These are phyloP conservation scores for Lanistes nyassanus DNA, from an alignment of 1,140 invertebrate genomes.

Conservation along the genomic window DNA sequence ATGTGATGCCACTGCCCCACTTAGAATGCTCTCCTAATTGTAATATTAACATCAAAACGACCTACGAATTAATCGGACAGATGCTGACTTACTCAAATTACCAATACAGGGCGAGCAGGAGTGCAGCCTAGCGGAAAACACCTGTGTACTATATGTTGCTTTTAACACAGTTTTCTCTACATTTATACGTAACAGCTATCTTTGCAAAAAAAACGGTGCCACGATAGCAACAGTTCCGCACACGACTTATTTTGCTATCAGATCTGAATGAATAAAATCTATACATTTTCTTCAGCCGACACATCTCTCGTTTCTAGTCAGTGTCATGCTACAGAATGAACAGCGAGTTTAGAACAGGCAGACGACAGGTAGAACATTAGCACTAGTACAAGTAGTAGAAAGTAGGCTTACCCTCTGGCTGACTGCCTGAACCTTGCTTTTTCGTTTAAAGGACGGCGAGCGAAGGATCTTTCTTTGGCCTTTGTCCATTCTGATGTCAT, in stretches of 20 bases:
- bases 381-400: no score
- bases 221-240: not conserved
- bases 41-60: no score
- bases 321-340: not conserved
- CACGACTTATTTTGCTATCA: not conserved
- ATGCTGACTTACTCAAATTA: no score
- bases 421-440: conserved; percentile 76
- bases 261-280: not conserved
- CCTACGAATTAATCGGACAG: no score
- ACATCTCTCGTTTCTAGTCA: not conserved
- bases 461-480: conserved; percentile 65
- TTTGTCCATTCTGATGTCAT: conserved; percentile 24
- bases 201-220: not conserved
- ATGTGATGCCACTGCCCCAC: no score
- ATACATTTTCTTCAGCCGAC: not conserved
- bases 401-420: conserved; percentile 76
- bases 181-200: not conserved
- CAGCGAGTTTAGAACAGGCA: not conserved
- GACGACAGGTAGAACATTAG: not conserved
- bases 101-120: no score
- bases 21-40: no score
- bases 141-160: not conserved
- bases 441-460: conserved; percentile 78
- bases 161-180: not conserved
- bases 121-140: no score